Percentiles rank a stretch among this genome's conserved stretches.
phyloP scores from a whole-genome alignment of 2,797 vertebrate species.

The Sebastes minor region DNA sequence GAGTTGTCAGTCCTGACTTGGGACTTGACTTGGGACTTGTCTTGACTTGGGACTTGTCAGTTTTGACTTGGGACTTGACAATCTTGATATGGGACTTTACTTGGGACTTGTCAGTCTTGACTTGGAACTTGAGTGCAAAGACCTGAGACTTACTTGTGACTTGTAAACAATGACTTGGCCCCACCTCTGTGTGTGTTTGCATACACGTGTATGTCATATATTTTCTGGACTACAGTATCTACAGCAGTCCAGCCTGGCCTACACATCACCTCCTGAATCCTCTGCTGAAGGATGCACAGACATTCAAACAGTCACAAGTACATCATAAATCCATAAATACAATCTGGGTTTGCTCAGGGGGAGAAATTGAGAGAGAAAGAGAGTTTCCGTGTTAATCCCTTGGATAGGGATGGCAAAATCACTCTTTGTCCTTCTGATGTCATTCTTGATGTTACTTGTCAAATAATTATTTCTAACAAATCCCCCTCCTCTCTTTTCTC shows the following conservation, averaged over 20 bases:
- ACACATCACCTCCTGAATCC: conserved; percentile 32
- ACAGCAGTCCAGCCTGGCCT: conserved; percentile 12
- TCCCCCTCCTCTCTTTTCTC: conserved; percentile 7
- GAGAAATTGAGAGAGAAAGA: conserved; percentile 41
- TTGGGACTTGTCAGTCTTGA: too few species aligned
- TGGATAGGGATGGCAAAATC: conserved; percentile 66
- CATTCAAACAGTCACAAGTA: conserved; percentile 36
- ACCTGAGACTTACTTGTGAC: too few species aligned
- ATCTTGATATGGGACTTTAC: too few species aligned
- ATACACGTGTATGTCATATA: background rate
- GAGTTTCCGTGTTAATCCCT: conserved; percentile 72
- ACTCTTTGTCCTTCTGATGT: conserved; percentile 77
- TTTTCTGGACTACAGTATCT: conserved; percentile 22
- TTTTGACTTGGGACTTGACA: too few species aligned
- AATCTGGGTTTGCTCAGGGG: conserved; percentile 50
- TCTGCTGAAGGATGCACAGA: conserved; percentile 21
- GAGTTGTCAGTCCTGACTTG: too few species aligned
- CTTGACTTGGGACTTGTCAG: too few species aligned
- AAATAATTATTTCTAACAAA: conserved; percentile 58
- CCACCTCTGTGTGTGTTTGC: background rate
- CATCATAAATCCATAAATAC: conserved; percentile 72
- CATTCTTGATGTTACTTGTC: conserved; percentile 67
- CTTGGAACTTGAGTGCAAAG: too few species aligned
- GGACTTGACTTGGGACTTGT: too few species aligned
- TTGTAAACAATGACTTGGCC: too few species aligned